A percentile compares a stretch with the other conserved stretches of the same genome.
These are phyloP conservation scores for Phylloscopus trochiloides DNA, from an alignment of 2,113 vertebrate species.

Conservation along the genomic window DNA sequence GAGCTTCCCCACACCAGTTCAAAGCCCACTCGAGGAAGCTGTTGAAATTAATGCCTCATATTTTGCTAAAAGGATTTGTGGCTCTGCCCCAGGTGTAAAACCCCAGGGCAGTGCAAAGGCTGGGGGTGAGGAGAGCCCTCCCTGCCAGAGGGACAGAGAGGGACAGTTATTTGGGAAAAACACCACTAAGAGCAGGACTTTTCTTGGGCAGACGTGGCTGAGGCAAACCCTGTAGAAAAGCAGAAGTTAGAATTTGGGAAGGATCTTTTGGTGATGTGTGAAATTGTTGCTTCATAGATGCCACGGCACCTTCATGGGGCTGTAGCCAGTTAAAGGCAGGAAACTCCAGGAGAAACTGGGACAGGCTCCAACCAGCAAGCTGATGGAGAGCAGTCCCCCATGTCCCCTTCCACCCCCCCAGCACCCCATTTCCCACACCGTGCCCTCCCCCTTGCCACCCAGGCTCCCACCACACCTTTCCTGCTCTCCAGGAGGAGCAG, in stretches of 20 bases:
- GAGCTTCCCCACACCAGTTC: background rate
- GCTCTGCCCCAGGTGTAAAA: background rate
- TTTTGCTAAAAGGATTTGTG: background rate
- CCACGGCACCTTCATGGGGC: accelerated
- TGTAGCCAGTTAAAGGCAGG: background rate
- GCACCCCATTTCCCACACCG: accelerated
- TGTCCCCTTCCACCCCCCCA: too few species aligned
- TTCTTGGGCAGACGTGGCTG: background rate
- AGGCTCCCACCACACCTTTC: background rate
- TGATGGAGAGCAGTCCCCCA: background rate
- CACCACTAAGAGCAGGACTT: background rate
- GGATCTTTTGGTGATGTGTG: background rate
- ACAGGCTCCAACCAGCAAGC: accelerated
- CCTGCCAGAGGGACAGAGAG: background rate
- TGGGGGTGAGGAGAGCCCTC: background rate
- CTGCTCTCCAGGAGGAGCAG: background rate
- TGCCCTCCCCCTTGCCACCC: background rate
- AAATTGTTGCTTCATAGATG: accelerated
- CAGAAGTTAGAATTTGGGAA: background rate
- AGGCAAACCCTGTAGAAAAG: background rate
- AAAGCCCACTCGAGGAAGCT: background rate
- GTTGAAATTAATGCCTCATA: background rate
- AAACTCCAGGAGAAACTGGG: background rate
- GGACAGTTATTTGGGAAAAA: background rate
- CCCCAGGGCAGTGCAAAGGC: background rate